A percentile compares a stretch with the other conserved stretches of the same genome.
phyloP scores from a whole-genome alignment of 2,888 invertebrate species.

The Fissipunctia ypsillon region DNA sequence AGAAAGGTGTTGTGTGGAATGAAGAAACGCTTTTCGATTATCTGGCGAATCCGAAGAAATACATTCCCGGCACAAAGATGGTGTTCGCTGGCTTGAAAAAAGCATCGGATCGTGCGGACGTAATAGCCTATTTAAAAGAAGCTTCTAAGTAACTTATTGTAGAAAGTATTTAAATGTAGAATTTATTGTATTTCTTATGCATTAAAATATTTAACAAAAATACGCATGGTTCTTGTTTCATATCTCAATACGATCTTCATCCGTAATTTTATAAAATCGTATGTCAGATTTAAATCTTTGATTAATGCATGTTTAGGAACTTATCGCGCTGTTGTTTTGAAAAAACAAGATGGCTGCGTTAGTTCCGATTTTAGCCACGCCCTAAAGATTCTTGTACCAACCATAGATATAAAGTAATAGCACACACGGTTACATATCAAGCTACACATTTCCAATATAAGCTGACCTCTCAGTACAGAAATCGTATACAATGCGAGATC shows the following conservation, averaged over 20 bases:
- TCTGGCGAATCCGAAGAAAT: constrained; percentile 99
- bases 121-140: constrained; percentile 97
- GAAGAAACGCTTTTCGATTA: constrained; percentile 98
- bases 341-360: background rate
- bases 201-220: constrained; percentile 22
- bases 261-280: background rate
- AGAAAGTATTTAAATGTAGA: constrained; percentile 31
- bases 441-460: too few relatives aligned
- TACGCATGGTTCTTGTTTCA: background rate
- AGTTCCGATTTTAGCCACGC: background rate
- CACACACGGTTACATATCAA: too few relatives aligned
- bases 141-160: constrained; percentile 81
- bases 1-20: constrained; percentile 96
- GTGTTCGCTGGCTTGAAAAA: constrained; percentile 99
- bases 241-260: background rate
- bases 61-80: constrained; percentile 99
- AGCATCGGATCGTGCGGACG: constrained; percentile 96
- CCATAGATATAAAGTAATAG: too few relatives aligned
- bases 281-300: background rate
- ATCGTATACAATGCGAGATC: too few relatives aligned
- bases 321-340: background rate
- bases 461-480: too few relatives aligned
- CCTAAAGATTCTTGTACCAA: background rate
- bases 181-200: constrained; percentile 29
- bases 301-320: background rate